These are phyloP conservation scores for Rhinichthys osculus DNA, from an alignment of 2,797 vertebrate genomes.

Conservation along the genomic window DNA sequence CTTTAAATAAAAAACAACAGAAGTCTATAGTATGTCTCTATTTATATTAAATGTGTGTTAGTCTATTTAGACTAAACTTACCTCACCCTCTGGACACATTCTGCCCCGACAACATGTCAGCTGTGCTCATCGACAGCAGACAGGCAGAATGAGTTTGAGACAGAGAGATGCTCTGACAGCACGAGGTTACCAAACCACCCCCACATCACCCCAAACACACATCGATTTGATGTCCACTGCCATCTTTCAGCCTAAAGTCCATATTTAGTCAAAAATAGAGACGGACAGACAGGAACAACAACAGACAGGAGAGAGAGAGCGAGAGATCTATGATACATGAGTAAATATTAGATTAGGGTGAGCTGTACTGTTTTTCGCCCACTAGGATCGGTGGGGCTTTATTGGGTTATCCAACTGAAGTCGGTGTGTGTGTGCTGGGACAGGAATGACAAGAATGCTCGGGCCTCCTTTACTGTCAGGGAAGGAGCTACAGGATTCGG, in stretches of 20 bases:
- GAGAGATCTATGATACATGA: slow-evolving; percentile 49
- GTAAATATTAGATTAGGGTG: slow-evolving; percentile 69
- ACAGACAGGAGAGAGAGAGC: slow-evolving; percentile 2
- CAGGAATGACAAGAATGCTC: slow-evolving; percentile 77
- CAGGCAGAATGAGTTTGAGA: not conserved
- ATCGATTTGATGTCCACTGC: slow-evolving; percentile 33
- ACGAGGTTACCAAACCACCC: slow-evolving; percentile 32
- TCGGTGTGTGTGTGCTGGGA: slow-evolving; percentile 54
- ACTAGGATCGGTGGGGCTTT: slow-evolving; percentile 57
- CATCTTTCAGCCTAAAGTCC: slow-evolving; percentile 17
- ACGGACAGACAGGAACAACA: slow-evolving; percentile 27
- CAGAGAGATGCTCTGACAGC: slow-evolving; percentile 29
- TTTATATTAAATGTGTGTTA: not conserved
- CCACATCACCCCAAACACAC: slow-evolving; percentile 22
- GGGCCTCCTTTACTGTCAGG: slow-evolving; percentile 72
- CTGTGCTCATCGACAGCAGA: slow-evolving; percentile 12
- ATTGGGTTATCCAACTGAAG: slow-evolving; percentile 60
- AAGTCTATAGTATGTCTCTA: not conserved
- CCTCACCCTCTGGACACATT: slow-evolving; percentile 37
- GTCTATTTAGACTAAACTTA: slow-evolving; percentile 24
- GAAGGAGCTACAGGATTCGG: slow-evolving; percentile 59
- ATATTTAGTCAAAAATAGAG: slow-evolving; percentile 40
- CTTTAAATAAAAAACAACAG: not conserved
- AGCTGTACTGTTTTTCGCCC: slow-evolving; percentile 45
- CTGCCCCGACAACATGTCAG: slow-evolving; percentile 9